These are phyloP conservation scores for Bombycilla garrulus DNA, from an alignment of 2,113 vertebrate genomes.

Conservation along the genomic window DNA sequence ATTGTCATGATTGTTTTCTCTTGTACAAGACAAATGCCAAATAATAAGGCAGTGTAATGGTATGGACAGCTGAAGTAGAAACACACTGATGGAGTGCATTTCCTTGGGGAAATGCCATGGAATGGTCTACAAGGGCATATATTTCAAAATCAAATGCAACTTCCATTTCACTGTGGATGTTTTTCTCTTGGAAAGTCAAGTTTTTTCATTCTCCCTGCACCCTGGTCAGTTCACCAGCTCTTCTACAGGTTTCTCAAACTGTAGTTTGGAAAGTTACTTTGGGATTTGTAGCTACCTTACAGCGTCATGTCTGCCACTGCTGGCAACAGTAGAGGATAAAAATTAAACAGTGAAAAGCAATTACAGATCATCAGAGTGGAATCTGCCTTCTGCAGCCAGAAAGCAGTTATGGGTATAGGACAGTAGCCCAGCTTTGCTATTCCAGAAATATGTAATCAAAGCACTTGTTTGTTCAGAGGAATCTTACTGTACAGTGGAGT, in stretches of 20 bases:
- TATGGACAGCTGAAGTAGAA: not conserved
- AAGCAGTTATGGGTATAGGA: not conserved
- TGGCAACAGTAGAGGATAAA: not conserved
- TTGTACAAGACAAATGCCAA: not conserved
- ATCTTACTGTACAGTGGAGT: not conserved
- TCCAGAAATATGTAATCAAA: constrained; percentile 18
- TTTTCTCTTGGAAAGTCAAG: not conserved
- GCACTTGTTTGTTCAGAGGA: constrained; percentile 28
- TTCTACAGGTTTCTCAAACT: not conserved
- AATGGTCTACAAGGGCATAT: not conserved
- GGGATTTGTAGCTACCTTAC: not conserved
- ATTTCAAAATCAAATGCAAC: not conserved
- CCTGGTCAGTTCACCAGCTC: not conserved
- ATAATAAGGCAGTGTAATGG: not conserved
- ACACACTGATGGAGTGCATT: not conserved
- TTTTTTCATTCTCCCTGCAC: not conserved
- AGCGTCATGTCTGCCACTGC: not conserved
- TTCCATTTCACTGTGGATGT: not conserved
- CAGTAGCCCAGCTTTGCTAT: not conserved
- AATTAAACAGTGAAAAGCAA: constrained; percentile 16
- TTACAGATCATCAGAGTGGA: constrained; percentile 13
- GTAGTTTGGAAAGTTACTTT: not conserved
- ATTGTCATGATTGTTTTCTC: not conserved
- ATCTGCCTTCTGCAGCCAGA: constrained; percentile 15
- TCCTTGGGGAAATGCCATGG: constrained; percentile 10